Percentiles rank a stretch among this genome's conserved stretches.
Evolutionary conservation across 2,797 vertebrate species (phyloP).

Genomic region (Melanotaenia parkinsoni): DNA sequence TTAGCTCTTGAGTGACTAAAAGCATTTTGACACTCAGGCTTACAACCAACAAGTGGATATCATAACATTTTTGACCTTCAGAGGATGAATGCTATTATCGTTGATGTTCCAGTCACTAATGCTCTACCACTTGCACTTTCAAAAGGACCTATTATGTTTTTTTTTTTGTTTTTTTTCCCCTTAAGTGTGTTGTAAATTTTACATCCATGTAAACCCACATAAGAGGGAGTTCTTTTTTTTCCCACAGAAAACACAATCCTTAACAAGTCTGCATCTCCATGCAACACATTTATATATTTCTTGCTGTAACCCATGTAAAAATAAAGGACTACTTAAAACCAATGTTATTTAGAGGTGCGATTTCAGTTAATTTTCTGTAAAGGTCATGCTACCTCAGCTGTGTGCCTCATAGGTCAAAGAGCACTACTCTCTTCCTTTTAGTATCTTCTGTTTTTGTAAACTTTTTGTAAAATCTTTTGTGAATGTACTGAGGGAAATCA

Average conservation of each 20-base stretch:
- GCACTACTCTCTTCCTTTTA: neutral
- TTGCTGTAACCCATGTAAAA: neutral
- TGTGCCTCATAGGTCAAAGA: no score
- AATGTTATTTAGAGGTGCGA: neutral
- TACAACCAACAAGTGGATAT: neutral
- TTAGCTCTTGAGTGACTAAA: conserved; percentile 24
- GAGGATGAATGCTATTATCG: neutral
- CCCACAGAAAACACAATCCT: neutral
- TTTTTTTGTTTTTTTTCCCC: neutral
- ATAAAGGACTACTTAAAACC: neutral
- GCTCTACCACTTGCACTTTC: neutral
- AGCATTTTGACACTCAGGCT: conserved; percentile 7
- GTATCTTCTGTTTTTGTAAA: no score
- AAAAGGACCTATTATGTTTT: neutral
- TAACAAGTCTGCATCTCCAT: neutral
- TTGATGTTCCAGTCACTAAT: neutral
- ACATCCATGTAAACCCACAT: neutral
- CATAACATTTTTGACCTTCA: neutral
- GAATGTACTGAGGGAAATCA: neutral
- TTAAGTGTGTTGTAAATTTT: neutral
- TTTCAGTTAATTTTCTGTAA: neutral
- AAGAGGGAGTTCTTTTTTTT: conserved; percentile 1
- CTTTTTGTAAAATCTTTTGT: neutral
- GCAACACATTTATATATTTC: neutral
- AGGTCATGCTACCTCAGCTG: neutral